Evolutionary conservation across 2,113 vertebrate species (phyloP), one percentile per base, ranked within the genome.

Genomic region (Canis aureus): DNA sequence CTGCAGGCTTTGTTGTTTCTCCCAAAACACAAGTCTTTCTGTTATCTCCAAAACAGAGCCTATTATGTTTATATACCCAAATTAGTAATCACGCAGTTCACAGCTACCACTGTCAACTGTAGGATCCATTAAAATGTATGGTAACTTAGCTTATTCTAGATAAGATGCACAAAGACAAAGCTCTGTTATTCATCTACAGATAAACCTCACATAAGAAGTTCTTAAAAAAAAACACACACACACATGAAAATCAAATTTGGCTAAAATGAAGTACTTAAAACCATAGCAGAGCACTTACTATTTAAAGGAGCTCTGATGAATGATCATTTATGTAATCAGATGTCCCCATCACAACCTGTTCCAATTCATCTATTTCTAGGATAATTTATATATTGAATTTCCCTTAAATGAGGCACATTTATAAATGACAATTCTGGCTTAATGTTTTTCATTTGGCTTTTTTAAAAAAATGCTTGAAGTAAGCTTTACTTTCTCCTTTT

Each of bases 361-460:
- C 16, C 38, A 60, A 79, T 43, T 55, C 49, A 60, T 51, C 62
- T 89, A n/a, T 32, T 78, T 96, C 78, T 74, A 88, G 10, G 55
- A 64, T 89, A 94, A 89, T 53, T 92, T 92, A 93, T 60, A 55
- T 66, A 35, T 64, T 84, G 53, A 35, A 89, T 93, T 93, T 86
- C n/a, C 32, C 66, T 95, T 84, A 94, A 94, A 92, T 43, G 51
- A 85, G 53, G 11, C 59, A 59, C 74, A 95, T 93, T 84, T 96
- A 90, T 53, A 96, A 94, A 66, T 80, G 69, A 93, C 29, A 94
- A 12, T 85, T 25, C 32, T 27, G 88, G 13, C 11, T 80, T 92
- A 74, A 80, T 64, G 22, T 74, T 73, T 94, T 87, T 22, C 22
- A 67, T 38, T 93, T 53, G 32, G 16, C 59, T 43, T 96, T 81